phyloP scores from a whole-genome alignment of 2,797 vertebrate genomes.

The Steatocranus sp. region DNA sequence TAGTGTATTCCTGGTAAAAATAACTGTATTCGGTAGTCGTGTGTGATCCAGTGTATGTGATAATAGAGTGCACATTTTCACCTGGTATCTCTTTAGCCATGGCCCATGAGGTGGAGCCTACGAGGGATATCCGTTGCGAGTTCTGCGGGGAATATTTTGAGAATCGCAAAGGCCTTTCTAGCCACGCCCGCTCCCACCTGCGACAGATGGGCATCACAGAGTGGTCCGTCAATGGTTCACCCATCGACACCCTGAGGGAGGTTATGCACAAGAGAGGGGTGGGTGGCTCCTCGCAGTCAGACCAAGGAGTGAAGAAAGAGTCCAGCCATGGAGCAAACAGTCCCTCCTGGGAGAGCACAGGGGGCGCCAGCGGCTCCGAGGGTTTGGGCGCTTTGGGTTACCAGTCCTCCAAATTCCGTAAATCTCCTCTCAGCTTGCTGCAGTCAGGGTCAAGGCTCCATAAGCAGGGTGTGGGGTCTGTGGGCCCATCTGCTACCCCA shows the following conservation, averaged over 20 bases:
- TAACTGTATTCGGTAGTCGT: not conserved
- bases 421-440: conserved; percentile 70
- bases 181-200: conserved; percentile 81
- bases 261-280: conserved; percentile 85
- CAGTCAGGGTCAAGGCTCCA: conserved; percentile 68
- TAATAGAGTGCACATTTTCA: not conserved
- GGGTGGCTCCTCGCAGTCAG: conserved; percentile 65
- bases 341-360: conserved; percentile 54
- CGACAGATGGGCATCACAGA: conserved; percentile 82
- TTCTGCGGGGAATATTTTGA: conserved; percentile 84
- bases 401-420: conserved; percentile 65
- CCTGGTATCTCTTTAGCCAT: conserved; percentile 66
- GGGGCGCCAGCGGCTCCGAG: conserved; percentile 9
- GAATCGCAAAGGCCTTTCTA: conserved; percentile 83
- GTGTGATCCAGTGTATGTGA: not conserved
- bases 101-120: conserved; percentile 80
- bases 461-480: conserved; percentile 62
- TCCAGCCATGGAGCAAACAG: conserved; percentile 61
- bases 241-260: conserved; percentile 88
- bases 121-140: conserved; percentile 85
- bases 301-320: conserved; percentile 83
- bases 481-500: conserved; percentile 58
- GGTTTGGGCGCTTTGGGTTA: conserved; percentile 59
- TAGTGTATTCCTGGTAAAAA: not conserved
- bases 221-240: conserved; percentile 84